A percentile compares a stretch with the other conserved stretches of the same genome.
Evolutionary conservation across 1,140 invertebrate species (phyloP).

Genomic region (Probaryconus sp.): DNA sequence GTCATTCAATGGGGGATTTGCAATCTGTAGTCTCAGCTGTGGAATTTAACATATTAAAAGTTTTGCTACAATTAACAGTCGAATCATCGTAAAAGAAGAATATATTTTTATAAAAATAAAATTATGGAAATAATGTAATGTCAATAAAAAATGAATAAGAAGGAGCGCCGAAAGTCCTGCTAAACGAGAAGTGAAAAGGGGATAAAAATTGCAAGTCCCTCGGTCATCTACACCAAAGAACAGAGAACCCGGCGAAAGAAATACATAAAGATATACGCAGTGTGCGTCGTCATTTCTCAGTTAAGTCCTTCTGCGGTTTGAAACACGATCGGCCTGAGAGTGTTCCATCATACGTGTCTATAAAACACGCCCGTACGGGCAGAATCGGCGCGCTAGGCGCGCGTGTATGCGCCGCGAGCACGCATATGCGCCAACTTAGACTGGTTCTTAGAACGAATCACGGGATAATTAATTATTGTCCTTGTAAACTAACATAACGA

Average conservation of each 20-base stretch:
- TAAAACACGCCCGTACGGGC: conserved; percentile 69
- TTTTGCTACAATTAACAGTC: no score
- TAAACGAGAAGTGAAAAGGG: conserved; percentile 15
- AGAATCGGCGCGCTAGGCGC: conserved; percentile 56
- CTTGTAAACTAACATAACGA: conserved; percentile 71
- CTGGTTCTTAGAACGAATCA: conserved; percentile 76
- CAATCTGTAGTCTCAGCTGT: conserved; percentile 36
- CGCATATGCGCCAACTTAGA: conserved; percentile 65
- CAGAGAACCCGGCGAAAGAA: conserved; percentile 45
- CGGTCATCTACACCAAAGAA: conserved; percentile 42
- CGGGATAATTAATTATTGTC: conserved; percentile 76
- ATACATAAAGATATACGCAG: conserved; percentile 49
- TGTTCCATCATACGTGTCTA: conserved; percentile 78
- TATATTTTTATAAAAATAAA: not conserved
- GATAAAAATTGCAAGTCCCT: conserved; percentile 34
- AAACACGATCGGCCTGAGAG: conserved; percentile 79
- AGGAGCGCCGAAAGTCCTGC: conserved; percentile 1
- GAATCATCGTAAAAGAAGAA: no score
- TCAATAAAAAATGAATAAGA: not conserved
- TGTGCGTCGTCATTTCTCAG: conserved; percentile 72
- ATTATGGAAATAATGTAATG: not conserved
- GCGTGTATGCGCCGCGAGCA: conserved; percentile 54
- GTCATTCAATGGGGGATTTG: conserved; percentile 23
- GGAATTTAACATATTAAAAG: no score
- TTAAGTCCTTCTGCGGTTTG: conserved; percentile 77